phyloP scores from a whole-genome alignment of 64 coral and sea anemone species.

The Trachythela sp. region DNA sequence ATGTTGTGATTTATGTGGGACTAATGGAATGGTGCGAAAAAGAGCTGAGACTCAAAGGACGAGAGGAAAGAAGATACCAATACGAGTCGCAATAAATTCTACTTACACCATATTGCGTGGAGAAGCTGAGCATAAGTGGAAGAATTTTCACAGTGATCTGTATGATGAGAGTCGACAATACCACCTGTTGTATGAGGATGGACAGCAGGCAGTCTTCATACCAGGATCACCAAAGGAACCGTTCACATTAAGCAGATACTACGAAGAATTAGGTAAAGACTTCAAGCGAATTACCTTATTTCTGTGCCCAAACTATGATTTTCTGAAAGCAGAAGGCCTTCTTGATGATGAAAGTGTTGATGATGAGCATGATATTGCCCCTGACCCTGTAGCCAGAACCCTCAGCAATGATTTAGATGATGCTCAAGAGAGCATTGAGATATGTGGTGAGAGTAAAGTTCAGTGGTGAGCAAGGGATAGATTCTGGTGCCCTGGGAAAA shows the following conservation, averaged over 20 bases:
- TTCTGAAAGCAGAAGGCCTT: not conserved
- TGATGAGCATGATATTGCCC: not conserved
- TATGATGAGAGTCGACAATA: constrained; percentile 45
- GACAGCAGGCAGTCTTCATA: constrained; percentile 47
- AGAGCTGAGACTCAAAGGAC: constrained; percentile 32
- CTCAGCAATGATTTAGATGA: not conserved
- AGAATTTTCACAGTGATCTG: constrained; percentile 47
- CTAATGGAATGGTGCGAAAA: constrained; percentile 37
- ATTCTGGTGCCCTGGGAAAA: constrained; percentile 14
- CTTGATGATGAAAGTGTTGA: constrained; percentile 13
- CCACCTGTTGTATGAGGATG: constrained; percentile 50
- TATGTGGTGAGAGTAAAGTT: constrained; percentile 29
- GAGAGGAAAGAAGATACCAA: constrained; percentile 34
- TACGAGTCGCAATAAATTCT: constrained; percentile 26
- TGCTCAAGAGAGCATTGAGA: not conserved
- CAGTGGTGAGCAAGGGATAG: constrained; percentile 27
- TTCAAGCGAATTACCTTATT: constrained; percentile 58
- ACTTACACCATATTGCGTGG: not conserved
- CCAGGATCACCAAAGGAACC: constrained; percentile 41
- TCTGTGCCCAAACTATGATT: constrained; percentile 56
- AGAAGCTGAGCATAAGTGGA: constrained; percentile 52
- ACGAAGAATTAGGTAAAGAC: constrained; percentile 62
- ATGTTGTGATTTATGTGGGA: constrained; percentile 44
- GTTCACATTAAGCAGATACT: constrained; percentile 41
- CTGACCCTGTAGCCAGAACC: not conserved